A percentile compares a stretch with the other conserved stretches of the same genome.
phyloP scores from a whole-genome alignment of 1,140 invertebrate genomes.

The Rhagoletis zephyria region DNA sequence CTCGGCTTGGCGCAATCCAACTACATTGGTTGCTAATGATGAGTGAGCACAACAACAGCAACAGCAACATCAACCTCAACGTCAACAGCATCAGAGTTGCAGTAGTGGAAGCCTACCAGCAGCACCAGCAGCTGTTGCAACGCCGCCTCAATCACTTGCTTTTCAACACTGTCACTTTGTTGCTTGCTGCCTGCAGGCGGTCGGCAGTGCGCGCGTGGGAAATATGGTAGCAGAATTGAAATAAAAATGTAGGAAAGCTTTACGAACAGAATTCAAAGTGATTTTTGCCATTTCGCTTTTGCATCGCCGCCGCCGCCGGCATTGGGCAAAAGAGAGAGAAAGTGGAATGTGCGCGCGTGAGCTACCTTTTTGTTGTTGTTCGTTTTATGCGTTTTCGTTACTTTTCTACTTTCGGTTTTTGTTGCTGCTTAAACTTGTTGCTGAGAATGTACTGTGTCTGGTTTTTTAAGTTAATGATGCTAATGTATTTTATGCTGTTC shows the following conservation, averaged over 20 bases:
- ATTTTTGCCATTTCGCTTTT: slow-evolving; percentile 42
- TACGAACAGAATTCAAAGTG: background rate
- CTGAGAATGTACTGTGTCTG: background rate
- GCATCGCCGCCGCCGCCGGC: background rate
- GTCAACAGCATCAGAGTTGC: background rate
- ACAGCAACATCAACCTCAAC: background rate
- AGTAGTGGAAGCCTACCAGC: background rate
- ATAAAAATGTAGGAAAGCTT: slow-evolving; percentile 4
- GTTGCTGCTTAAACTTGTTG: slow-evolving; percentile 34
- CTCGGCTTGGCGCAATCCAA: background rate
- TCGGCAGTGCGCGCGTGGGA: slow-evolving; percentile 14
- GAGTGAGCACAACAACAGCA: background rate
- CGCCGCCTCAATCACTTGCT: background rate
- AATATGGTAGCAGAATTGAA: slow-evolving; percentile 16
- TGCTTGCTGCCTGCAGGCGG: slow-evolving; percentile 4
- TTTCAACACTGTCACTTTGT: background rate
- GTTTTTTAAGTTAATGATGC: background rate
- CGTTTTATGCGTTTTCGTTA: background rate
- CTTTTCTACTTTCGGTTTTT: slow-evolving; percentile 28
- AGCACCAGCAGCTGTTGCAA: slow-evolving; percentile 3
- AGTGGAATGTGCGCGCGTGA: background rate
- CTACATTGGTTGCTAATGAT: background rate
- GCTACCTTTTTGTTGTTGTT: background rate
- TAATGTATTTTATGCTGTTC: background rate
- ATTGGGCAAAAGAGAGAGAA: slow-evolving; percentile 37